Evolutionary conservation across 2,797 vertebrate genomes (phyloP), one percentile per base, ranked within the genome.

Genomic region (Eulemur rubriventer): DNA sequence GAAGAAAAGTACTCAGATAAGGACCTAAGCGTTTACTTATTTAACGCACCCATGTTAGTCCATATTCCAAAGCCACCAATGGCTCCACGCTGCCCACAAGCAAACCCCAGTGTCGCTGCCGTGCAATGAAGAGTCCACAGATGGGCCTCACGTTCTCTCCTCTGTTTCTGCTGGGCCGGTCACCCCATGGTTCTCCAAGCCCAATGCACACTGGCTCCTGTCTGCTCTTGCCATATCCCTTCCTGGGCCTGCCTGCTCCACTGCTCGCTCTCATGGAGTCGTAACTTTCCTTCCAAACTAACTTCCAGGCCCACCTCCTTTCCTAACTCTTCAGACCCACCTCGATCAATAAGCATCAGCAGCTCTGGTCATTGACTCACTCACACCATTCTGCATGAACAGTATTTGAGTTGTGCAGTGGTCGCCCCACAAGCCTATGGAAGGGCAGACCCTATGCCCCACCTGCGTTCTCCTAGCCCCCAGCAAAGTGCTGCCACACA

Each of bases 341-440:
- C n/a, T 26, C 22, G 13, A 48, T 10, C 33, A 59, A 35, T 4
- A 43, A 30, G 57, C 76, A 81, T 38, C 50, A 13, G 11, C 1
- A 46, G 24, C 7, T 75, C 46, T 52, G 41, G 33, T 6, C 14
- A 7, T 18, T 18, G 35, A 38, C 65, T 83, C 33, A 24, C 41
- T 61, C 24, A 43, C 22, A 38, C 61, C 61, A 69, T 2, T 59
- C n/a, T 75, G 26, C n/a, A 80, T 52, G 17, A 46, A 88, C 35
- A 10, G 55, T 14, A 16, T 28, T 33, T 20, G n/a, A 43, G 43
- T 0, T 30, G 7, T 14, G 17, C 0, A 1, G 38, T 18, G 12
- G 61, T 26, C 13, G 6, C 48, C 10, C 63, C 50, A 33, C 46
- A 59, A 46, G 65, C 33, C 76, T 30, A 24, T 30, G 88, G 63